These are phyloP conservation scores for Synchiropus splendidus DNA, from an alignment of 2,113 vertebrate genomes.

Conservation along the genomic window DNA sequence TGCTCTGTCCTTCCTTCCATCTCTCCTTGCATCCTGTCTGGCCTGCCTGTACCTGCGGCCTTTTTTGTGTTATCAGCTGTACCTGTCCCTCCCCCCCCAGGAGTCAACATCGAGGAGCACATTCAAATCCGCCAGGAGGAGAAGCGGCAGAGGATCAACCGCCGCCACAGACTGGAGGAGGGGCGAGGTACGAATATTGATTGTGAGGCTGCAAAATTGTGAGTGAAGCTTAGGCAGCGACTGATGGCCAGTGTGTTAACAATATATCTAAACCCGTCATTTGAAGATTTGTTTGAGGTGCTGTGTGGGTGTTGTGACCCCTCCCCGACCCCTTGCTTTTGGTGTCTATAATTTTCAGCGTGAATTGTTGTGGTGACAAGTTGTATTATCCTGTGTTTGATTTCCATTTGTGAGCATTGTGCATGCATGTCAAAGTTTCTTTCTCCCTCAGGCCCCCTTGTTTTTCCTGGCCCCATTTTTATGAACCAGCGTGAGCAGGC, in stretches of 20 bases:
- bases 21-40: constrained; percentile 40
- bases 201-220: not conserved
- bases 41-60: constrained; percentile 24
- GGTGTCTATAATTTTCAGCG: constrained; percentile 42
- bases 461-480: constrained; percentile 97
- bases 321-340: constrained; percentile 50
- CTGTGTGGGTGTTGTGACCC: constrained; percentile 36
- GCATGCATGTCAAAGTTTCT: constrained; percentile 98
- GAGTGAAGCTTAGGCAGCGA: constrained; percentile 1
- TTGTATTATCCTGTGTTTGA: constrained; percentile 68
- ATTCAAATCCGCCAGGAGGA: constrained; percentile 96
- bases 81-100: constrained; percentile 87
- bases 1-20: constrained; percentile 36
- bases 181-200: constrained; percentile 77
- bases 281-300: constrained; percentile 12
- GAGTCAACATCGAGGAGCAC: constrained; percentile 97
- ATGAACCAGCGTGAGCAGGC: constrained; percentile 99
- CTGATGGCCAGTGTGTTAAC: constrained; percentile 2
- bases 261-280: constrained; percentile 8
- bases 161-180: constrained; percentile 89
- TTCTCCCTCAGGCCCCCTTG: constrained; percentile 98
- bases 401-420: constrained; percentile 85
- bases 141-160: constrained; percentile 89
- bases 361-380: constrained; percentile 51
- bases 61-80: constrained; percentile 77